Conservation (phyloP, 2,888 invertebrate genomes). For the Nipponacmea schrenckii region DNA sequence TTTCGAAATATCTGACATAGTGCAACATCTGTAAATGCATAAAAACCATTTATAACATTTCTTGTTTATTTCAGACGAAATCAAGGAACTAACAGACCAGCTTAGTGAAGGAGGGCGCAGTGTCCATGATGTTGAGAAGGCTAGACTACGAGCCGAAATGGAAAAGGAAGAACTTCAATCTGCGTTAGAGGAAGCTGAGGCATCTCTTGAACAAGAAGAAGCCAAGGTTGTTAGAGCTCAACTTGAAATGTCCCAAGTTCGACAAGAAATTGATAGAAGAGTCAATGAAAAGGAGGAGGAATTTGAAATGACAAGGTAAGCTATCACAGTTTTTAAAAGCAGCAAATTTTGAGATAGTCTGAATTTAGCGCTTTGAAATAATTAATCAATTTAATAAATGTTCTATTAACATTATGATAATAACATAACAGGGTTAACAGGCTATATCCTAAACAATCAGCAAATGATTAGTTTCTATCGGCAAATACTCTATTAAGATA, state of each 20-base stretch:
- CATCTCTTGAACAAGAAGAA: constrained; percentile 94
- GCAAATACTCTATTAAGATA: background rate
- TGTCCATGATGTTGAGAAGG: constrained; percentile 68
- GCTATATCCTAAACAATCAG: no score
- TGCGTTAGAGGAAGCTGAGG: constrained; percentile 97
- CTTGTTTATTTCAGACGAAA: constrained; percentile 78
- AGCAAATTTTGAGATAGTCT: no score
- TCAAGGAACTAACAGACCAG: constrained; percentile 79
- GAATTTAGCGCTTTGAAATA: no score
- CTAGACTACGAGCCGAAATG: constrained; percentile 97
- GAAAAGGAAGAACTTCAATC: constrained; percentile 99
- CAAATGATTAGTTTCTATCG: no score
- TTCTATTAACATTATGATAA: no score
- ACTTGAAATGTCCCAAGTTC: constrained; percentile 95
- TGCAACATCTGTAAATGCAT: no score
- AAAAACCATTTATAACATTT: no score
- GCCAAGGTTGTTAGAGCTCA: constrained; percentile 76
- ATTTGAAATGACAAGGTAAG: constrained; percentile 90
- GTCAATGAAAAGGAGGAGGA: constrained; percentile 99
- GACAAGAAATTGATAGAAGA: constrained; percentile 98
- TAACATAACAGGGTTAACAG: no score
- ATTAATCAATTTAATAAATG: no score
- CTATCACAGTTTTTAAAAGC: no score
- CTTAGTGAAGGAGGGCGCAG: background rate
- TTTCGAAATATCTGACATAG: background rate